Base-by-base conservation (phyloP, 2,888 invertebrate species). In the Leistus spinibarbis region DNA sequence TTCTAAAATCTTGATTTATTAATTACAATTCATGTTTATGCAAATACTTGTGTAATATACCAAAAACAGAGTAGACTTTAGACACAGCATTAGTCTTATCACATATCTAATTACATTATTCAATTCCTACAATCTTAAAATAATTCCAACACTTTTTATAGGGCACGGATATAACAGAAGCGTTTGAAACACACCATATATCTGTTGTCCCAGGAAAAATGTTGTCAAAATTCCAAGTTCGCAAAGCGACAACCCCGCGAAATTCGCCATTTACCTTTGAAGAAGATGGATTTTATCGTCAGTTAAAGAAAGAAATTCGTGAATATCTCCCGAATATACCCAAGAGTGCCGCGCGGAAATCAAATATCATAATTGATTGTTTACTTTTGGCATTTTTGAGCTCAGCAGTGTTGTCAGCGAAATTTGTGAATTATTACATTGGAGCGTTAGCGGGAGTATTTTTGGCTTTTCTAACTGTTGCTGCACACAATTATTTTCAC, bases 151-250 rank as follows among this genome's bases (percentile, higher is more conserved):
- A 40, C 13, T 5, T 40, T 17, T 80, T 81, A 56, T 88, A 91
- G 88, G 94, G 93, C 0, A 92, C 91, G 0, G 94, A 94, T 80
- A 92, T 94, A 77, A 93, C 94, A 0, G 94, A 94, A 85, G 89
- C 91, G 3, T 94, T 94, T 80, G 92, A 93, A 87, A 83, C 88
- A 0, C 92, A 93, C 82, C 94, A 95, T 82, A 81, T 93, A 67
- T 88, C 88, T 4, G 83, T 86, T 3, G 81, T 83, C 0, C 89
- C 91, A 0, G 87, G 88, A 79, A 87, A 86, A 78, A 80, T 92
- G 75, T 83, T 94, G 13, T 85, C 87, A 5, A 92, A 91, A 80
- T 94, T 88, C 81, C 91, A 89, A 82, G 86, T 92, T 0, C 86
- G 89, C 54, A 88, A 91, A 57, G 92, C 93, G 0, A 84, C 82